A percentile compares a stretch with the other conserved stretches of the same genome.
Evolutionary conservation across 1,140 invertebrate genomes (phyloP).

Genomic region (Listronotus bonariensis): DNA sequence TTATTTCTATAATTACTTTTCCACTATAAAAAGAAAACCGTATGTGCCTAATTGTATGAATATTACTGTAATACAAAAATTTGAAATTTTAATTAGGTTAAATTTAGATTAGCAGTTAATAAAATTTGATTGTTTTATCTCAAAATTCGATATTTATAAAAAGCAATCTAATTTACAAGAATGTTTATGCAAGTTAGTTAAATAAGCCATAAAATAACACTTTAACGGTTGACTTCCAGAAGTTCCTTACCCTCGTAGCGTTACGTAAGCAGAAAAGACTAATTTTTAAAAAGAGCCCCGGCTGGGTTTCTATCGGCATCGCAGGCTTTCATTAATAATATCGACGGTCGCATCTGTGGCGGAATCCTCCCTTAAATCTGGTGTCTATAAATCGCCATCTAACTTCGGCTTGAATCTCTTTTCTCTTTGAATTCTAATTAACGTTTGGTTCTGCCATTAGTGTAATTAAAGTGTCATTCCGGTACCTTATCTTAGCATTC

Average conservation of each 20-base stretch:
- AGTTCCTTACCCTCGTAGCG: constrained; percentile 6
- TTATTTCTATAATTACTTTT: no score
- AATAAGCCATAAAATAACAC: constrained; percentile 37
- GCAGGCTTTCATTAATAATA: constrained; percentile 51
- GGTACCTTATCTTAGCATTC: constrained; percentile 56
- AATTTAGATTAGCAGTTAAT: no score
- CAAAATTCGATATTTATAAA: not conserved
- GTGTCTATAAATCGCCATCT: constrained; percentile 55
- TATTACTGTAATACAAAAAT: no score
- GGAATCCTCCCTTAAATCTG: constrained; percentile 44
- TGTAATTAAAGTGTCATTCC: constrained; percentile 70
- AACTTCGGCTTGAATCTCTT: constrained; percentile 57
- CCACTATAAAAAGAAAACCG: no score
- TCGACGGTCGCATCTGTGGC: constrained; percentile 53
- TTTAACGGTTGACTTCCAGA: constrained; percentile 30
- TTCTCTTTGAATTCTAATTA: constrained; percentile 73
- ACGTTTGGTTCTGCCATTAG: constrained; percentile 74
- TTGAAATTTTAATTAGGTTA: no score
- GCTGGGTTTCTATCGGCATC: constrained; percentile 28
- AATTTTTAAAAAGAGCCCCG: constrained; percentile 32
- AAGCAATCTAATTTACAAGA: not conserved
- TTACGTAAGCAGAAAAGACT: constrained; percentile 33
- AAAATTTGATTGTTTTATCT: no score
- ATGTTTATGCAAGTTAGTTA: constrained; percentile 18
- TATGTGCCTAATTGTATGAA: no score